These are phyloP conservation scores for Acestrorhynchus altus DNA, from an alignment of 2,797 vertebrate genomes.

Conservation along the genomic window DNA sequence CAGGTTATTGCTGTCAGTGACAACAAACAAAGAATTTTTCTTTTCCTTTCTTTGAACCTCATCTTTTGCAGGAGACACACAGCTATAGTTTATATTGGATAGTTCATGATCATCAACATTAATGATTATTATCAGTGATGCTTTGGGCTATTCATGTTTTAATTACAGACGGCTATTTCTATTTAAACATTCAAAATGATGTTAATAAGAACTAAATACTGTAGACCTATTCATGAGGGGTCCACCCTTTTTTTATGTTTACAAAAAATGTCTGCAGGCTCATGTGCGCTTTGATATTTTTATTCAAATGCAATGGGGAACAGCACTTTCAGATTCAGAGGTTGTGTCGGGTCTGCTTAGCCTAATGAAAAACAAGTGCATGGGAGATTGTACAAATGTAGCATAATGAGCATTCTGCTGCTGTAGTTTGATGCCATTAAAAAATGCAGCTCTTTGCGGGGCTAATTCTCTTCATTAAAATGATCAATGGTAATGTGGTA, in stretches of 20 bases:
- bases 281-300: slow-evolving; percentile 11
- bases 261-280: slow-evolving; percentile 3
- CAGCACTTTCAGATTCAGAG: background rate
- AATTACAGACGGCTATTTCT: background rate
- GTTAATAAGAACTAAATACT: background rate
- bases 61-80: too few relatives aligned
- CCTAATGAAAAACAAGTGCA: slow-evolving; percentile 28
- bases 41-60: too few relatives aligned
- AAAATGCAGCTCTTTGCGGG: slow-evolving; percentile 33
- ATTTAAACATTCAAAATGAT: slow-evolving; percentile 16
- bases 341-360: background rate
- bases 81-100: background rate
- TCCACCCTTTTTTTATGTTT: slow-evolving; percentile 11
- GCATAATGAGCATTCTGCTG: slow-evolving; percentile 43
- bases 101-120: background rate
- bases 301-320: slow-evolving; percentile 14
- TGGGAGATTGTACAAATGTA: slow-evolving; percentile 29
- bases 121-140: slow-evolving; percentile 3
- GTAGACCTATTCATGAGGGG: slow-evolving; percentile 5
- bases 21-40: too few relatives aligned
- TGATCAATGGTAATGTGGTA: slow-evolving; percentile 38
- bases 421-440: slow-evolving; percentile 20
- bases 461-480: slow-evolving; percentile 44
- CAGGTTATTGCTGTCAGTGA: background rate
- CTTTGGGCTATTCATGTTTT: background rate